Evolutionary conservation across 2,888 invertebrate species (phyloP).

Genomic region (Drosophila austrosaltans): DNA sequence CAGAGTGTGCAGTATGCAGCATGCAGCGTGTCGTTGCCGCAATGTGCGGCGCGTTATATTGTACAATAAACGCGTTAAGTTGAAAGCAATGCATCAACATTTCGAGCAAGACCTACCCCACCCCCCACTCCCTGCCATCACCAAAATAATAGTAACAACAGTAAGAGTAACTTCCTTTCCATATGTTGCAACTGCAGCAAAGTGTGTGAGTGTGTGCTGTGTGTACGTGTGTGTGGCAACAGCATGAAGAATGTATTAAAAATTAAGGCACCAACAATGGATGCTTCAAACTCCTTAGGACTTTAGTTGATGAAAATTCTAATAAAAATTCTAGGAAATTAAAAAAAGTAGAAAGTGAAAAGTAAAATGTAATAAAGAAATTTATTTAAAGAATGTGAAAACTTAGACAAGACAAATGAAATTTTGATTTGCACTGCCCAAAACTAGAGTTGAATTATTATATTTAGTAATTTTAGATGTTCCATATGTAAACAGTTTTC

Average conservation of each 20-base stretch:
- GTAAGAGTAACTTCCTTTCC: not conserved
- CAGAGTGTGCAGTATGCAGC: not conserved
- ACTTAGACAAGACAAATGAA: too few species aligned
- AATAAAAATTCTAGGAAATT: not conserved
- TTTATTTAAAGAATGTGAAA: too few species aligned
- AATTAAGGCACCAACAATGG: not conserved
- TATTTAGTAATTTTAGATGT: too few species aligned
- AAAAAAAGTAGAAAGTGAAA: too few species aligned
- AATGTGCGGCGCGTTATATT: constrained; percentile 50
- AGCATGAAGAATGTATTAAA: constrained; percentile 5
- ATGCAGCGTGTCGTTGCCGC: constrained; percentile 12
- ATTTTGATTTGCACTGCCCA: too few species aligned
- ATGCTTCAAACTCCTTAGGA: too few species aligned
- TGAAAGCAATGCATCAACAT: constrained; percentile 77
- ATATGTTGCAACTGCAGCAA: constrained; percentile 22
- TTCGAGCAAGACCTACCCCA: constrained; percentile 2
- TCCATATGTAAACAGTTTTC: too few species aligned
- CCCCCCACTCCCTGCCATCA: not conserved
- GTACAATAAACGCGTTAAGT: constrained; percentile 74
- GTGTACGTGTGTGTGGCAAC: not conserved
- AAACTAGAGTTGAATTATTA: too few species aligned
- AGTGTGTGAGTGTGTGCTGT: not conserved
- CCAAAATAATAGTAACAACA: constrained; percentile 30
- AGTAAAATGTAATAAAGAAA: too few species aligned
- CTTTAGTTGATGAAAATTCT: not conserved